Evolutionary conservation across 2,113 vertebrate genomes (phyloP), one percentile per base, ranked within the genome.

Genomic region (Halichoeres trimaculatus): DNA sequence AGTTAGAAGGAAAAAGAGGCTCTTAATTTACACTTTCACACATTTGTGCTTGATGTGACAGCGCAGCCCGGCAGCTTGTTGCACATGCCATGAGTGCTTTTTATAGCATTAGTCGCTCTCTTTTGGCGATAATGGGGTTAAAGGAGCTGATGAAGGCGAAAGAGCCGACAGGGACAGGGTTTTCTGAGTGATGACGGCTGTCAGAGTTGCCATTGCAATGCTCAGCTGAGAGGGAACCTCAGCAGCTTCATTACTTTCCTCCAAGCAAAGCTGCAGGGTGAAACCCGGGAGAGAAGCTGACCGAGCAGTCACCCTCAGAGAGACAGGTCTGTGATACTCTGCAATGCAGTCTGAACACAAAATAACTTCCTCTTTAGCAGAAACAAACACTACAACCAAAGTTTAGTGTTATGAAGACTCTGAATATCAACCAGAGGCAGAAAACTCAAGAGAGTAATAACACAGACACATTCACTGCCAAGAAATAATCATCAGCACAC

Each of bases 161-260:
- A 11, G 55, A 43, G 64, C 66, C 35, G 34, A 70, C 38, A 4
- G 75, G 53, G 53, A 67, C 51, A 59, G 59, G 70, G 48, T 13
- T 35, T 41, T 48, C 34, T 67, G 79, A 85, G 22, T 26, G 81
- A 86, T 66, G 79, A 6, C 56, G 67, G 63, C 54, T 74, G 82
- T 83, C 81, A 76, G 22, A 75, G 56, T 13, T 45, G 48, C 45
- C 41, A 34, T 56, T 38, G n/a, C 50, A 22, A 65, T 13, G 61
- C 61, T 69, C 50, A 20, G 59, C 55, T 47, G 41, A 38, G 69
- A 72, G 73, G 36, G 54, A 48, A 12, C 66, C 60, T 48, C 55
- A 1, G 16, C n/a, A 45, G 69, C 69, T 76, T 73, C 26, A 53
- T 85, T 53, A 76, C 78, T 47, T 53, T 34, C 77, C 78, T 43